Base-by-base conservation (phyloP, 2,113 vertebrate genomes). In the Leptobrachium ailaonicum region DNA sequence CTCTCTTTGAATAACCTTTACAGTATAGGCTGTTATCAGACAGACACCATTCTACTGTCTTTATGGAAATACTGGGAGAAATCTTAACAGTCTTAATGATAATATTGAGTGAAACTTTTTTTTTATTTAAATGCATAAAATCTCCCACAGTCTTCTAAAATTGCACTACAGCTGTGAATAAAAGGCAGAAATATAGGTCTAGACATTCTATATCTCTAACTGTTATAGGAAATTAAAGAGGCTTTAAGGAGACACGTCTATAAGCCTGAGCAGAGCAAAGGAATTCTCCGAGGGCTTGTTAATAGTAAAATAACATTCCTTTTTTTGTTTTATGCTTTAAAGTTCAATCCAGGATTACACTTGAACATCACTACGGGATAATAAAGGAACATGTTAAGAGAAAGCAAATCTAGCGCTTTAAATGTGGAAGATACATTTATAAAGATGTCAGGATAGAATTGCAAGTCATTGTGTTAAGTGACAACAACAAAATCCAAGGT, bases 301-400 rank as follows among this genome's bases (percentile, higher is more conserved):
- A 80, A 80, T 80, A 67, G 78, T 45, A 67, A 68, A 73, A 80
- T 56, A 80, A 80, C 78, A 80, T 80, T 80, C 78, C 50, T 62
- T 62, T 80, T 60, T 64, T 79, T 80, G 67, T 73, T 73, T 80
- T 73, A 80, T 73, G 66, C 78, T 80, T 80, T 80, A 58, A 72
- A 73, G 71, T 80, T 80, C 50, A 80, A 80, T 73, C 78, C 62
- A 58, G 70, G 78, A 67, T 80, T 80, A 80, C 11, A 50, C 63
- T 73, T 67, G 71, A 71, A 56, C 64, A 80, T 58, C 78, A 73
- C 78, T 50, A 45, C 44, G 62, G 78, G 71, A 73, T 80, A 80
- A 58, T 80, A 80, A 80, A 80, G 41, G 42, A 73, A 67, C 47
- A 73, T 41, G 41, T n/a, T 62, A 70, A 78, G 76, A 50, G 76